These are phyloP conservation scores for Ooceraea biroi DNA, from an alignment of 1,140 invertebrate species.

Conservation along the genomic window DNA sequence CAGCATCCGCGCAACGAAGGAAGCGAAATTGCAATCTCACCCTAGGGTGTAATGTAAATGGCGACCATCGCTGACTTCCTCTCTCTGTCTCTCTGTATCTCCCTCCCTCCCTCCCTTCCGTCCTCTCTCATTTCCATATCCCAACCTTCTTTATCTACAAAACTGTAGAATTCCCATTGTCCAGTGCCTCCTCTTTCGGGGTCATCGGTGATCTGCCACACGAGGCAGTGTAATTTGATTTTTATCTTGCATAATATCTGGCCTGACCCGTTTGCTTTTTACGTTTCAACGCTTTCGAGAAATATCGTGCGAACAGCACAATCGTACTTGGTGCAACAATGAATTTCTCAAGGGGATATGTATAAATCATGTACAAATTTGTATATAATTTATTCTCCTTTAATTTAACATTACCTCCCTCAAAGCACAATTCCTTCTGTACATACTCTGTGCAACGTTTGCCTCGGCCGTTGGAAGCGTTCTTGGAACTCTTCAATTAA, in stretches of 20 bases:
- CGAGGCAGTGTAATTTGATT: constrained; percentile 82
- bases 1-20: constrained; percentile 30
- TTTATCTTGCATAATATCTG: constrained; percentile 82
- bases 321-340: background rate
- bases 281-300: too few species aligned
- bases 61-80: background rate
- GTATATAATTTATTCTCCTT: background rate
- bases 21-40: constrained; percentile 78
- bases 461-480: background rate
- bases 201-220: constrained; percentile 70
- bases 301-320: background rate
- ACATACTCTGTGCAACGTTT: too few species aligned
- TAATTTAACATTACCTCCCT: constrained; percentile 11
- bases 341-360: background rate
- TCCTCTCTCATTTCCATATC: background rate
- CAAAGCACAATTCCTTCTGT: too few species aligned
- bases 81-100: background rate
- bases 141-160: background rate
- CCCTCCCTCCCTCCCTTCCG: background rate
- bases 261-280: constrained; percentile 15
- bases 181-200: constrained; percentile 67
- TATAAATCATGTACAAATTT: background rate
- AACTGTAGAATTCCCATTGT: constrained; percentile 29
- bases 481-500: background rate
- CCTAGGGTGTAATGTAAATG: constrained; percentile 71